A percentile compares a stretch with the other conserved stretches of the same genome.
Evolutionary conservation across 2,888 invertebrate genomes (phyloP).

Genomic region (Sphinx pinastri): DNA sequence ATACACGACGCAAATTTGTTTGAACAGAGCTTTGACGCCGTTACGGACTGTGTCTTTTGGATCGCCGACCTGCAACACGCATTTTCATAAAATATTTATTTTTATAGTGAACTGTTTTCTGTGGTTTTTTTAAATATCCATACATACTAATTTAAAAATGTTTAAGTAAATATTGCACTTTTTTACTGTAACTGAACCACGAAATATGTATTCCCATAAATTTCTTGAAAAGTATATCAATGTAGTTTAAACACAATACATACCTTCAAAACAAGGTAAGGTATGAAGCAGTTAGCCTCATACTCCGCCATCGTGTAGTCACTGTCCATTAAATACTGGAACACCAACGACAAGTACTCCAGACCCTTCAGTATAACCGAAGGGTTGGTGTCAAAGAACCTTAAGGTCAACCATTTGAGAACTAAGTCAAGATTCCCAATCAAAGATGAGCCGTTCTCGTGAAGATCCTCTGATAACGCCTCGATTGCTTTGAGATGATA

Average conservation of each 20-base stretch:
- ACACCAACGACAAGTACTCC: conserved; percentile 94
- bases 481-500: conserved; percentile 98
- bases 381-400: conserved; percentile 99
- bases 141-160: too few species aligned
- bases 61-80: conserved; percentile 90
- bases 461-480: conserved; percentile 91
- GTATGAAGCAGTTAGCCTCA: conserved; percentile 97
- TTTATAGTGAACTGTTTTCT: too few species aligned
- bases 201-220: too few species aligned
- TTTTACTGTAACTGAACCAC: too few species aligned
- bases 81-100: too few species aligned
- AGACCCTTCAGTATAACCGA: conserved; percentile 97
- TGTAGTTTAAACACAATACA: conserved; percentile 32
- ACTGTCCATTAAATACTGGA: conserved; percentile 90
- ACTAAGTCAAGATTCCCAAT: conserved; percentile 97
- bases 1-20: conserved; percentile 93
- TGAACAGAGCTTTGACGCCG: conserved; percentile 93
- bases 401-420: conserved; percentile 97
- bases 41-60: conserved; percentile 97
- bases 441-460: conserved; percentile 90
- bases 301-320: conserved; percentile 94
- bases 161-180: too few species aligned
- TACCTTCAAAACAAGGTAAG: conserved; percentile 96
- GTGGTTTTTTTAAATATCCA: too few species aligned
- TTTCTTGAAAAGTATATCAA: too few species aligned